phyloP scores from a whole-genome alignment of 2,797 vertebrate genomes.

The Poeciliopsis presidionis region DNA sequence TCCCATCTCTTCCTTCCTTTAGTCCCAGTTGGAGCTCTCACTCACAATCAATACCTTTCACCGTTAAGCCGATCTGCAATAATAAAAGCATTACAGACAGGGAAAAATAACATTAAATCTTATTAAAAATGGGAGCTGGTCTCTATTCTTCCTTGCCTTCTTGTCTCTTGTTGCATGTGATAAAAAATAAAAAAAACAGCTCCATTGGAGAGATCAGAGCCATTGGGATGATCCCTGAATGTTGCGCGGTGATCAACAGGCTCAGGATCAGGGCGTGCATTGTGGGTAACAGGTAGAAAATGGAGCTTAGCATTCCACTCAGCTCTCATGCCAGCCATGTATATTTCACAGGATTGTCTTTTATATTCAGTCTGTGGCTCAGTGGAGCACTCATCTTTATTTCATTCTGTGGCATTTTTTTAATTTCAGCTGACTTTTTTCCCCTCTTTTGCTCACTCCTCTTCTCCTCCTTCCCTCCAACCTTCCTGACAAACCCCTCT shows the following conservation, averaged over 20 bases:
- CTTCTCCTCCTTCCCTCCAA: constrained; percentile 31
- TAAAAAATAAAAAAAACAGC: constrained; percentile 17
- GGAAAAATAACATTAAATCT: constrained; percentile 75
- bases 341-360: constrained; percentile 82
- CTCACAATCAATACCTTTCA: constrained; percentile 83
- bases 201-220: constrained; percentile 42
- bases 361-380: constrained; percentile 79
- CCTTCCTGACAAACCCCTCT: constrained; percentile 67
- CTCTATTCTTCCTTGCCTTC: constrained; percentile 57
- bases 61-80: constrained; percentile 81
- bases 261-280: constrained; percentile 52
- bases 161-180: constrained; percentile 73
- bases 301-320: constrained; percentile 76
- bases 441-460: constrained; percentile 23
- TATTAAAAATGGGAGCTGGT: constrained; percentile 79
- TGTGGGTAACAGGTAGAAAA: constrained; percentile 69
- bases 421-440: constrained; percentile 76
- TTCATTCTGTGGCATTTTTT: constrained; percentile 80
- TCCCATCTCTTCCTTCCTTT: constrained; percentile 54
- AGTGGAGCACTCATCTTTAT: constrained; percentile 82
- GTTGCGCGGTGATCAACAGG: constrained; percentile 64
- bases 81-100: constrained; percentile 83
- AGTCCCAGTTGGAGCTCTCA: constrained; percentile 54
- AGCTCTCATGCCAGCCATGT: constrained; percentile 69
- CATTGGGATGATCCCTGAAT: constrained; percentile 66